Evolutionary conservation across 2,888 invertebrate genomes (phyloP).

Genomic region (Thecophora atra): DNA sequence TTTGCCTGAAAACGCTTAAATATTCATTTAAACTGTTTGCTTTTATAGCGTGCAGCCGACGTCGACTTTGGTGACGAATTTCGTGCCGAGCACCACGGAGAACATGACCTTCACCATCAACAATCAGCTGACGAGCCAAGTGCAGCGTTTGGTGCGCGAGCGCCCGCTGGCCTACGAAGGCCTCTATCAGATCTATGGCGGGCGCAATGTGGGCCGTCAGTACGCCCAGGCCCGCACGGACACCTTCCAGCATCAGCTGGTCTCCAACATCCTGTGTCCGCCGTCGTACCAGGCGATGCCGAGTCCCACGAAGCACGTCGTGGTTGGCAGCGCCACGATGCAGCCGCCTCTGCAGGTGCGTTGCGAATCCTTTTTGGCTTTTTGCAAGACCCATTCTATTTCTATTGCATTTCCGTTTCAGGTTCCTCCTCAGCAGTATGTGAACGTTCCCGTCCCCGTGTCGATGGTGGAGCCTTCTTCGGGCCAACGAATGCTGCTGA

Average conservation of each 20-base stretch:
- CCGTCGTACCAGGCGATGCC: slow-evolving; percentile 89
- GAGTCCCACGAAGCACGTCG: slow-evolving; percentile 69
- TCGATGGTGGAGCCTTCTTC: slow-evolving; percentile 90
- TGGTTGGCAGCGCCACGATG: slow-evolving; percentile 69
- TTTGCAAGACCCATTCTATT: neutral
- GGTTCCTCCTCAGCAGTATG: slow-evolving; percentile 88
- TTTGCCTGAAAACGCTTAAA: neutral
- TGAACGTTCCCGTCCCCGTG: slow-evolving; percentile 75
- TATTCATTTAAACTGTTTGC: neutral
- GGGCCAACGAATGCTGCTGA: slow-evolving; percentile 81
- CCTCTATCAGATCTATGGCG: slow-evolving; percentile 72
- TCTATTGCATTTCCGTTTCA: slow-evolving; percentile 51
- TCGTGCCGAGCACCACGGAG: slow-evolving; percentile 80
- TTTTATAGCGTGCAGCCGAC: slow-evolving; percentile 66
- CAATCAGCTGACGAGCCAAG: slow-evolving; percentile 83
- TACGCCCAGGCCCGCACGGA: slow-evolving; percentile 76
- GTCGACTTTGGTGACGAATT: slow-evolving; percentile 76
- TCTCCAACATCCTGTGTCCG: slow-evolving; percentile 93
- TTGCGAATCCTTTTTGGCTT: slow-evolving; percentile 9
- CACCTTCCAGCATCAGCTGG: slow-evolving; percentile 90
- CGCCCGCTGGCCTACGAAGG: slow-evolving; percentile 82
- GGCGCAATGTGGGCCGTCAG: slow-evolving; percentile 75
- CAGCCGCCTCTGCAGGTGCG: slow-evolving; percentile 65
- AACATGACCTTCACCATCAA: slow-evolving; percentile 95
- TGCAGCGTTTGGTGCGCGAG: slow-evolving; percentile 76